Evolutionary conservation across 2,888 invertebrate species (phyloP).

Genomic region (Serrognathus titanus): DNA sequence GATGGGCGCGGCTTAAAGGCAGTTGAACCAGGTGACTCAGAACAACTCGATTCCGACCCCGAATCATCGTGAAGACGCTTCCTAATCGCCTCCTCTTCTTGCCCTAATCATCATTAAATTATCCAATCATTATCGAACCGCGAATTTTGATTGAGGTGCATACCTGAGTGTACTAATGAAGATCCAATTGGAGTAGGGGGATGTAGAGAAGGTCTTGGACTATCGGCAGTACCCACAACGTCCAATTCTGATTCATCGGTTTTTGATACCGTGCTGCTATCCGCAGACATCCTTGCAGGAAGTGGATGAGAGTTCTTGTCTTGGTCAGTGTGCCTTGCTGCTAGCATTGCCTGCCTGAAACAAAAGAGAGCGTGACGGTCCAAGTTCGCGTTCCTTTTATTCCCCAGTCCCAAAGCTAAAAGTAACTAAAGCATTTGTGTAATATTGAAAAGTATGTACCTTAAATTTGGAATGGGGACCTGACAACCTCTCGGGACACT

Average conservation of each 20-base stretch:
- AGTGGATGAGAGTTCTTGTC: slow-evolving; percentile 53
- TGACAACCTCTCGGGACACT: slow-evolving; percentile 17
- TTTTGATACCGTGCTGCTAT: slow-evolving; percentile 57
- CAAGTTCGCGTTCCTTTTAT: neutral
- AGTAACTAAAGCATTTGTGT: too few relatives aligned
- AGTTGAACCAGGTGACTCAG: slow-evolving; percentile 55
- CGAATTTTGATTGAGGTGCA: slow-evolving; percentile 9
- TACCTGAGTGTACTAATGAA: slow-evolving; percentile 41
- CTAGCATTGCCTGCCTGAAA: slow-evolving; percentile 73
- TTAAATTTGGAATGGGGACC: slow-evolving; percentile 19
- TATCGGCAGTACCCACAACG: slow-evolving; percentile 84
- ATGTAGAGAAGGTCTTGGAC: slow-evolving; percentile 64
- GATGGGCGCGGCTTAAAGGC: slow-evolving; percentile 47
- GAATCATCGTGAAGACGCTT: slow-evolving; percentile 62
- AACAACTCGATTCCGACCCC: slow-evolving; percentile 72
- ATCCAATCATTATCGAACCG: neutral
- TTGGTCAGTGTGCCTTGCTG: slow-evolving; percentile 55
- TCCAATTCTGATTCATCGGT: slow-evolving; percentile 84
- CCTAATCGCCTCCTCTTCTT: slow-evolving; percentile 54
- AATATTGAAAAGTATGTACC: slow-evolving; percentile 12
- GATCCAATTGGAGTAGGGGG: slow-evolving; percentile 42
- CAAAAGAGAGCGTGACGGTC: slow-evolving; percentile 19
- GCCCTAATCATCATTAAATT: slow-evolving; percentile 49
- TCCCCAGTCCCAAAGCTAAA: too few relatives aligned
- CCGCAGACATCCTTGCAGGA: slow-evolving; percentile 49